Evolutionary conservation across 2,888 invertebrate species (phyloP).

Genomic region (Resseliella maxima): DNA sequence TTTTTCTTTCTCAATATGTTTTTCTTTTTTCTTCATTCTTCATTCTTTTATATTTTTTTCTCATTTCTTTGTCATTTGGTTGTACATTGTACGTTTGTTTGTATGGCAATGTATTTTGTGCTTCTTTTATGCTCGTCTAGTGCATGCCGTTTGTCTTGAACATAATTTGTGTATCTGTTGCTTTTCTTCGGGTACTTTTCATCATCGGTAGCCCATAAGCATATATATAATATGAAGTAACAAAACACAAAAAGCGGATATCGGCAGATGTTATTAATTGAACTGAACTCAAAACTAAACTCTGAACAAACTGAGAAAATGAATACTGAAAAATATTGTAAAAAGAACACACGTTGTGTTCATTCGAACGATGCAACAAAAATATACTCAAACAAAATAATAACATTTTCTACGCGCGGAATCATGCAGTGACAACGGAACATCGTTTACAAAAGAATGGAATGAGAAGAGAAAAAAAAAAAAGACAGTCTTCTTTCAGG

Average conservation of each 20-base stretch:
- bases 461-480: background rate
- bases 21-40: background rate
- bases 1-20: background rate
- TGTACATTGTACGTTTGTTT: background rate
- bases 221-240: background rate
- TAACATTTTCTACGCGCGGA: background rate
- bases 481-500: background rate
- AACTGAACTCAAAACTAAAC: background rate
- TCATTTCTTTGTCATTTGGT: conserved; percentile 1
- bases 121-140: too few species aligned
- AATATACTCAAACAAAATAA: background rate
- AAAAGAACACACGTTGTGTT: conserved; percentile 3
- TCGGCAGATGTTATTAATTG: conserved; percentile 55
- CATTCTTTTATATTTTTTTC: too few species aligned
- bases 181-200: background rate
- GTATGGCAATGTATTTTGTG: background rate
- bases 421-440: conserved; percentile 14
- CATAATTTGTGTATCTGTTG: background rate
- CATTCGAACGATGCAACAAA: conserved; percentile 36
- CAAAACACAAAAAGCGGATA: conserved; percentile 30
- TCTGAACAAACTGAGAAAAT: background rate
- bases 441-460: background rate
- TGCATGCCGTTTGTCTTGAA: conserved; percentile 20
- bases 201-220: background rate
- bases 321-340: background rate